phyloP scores from a whole-genome alignment of 2,888 invertebrate species.

The Pediacus dermestoides region DNA sequence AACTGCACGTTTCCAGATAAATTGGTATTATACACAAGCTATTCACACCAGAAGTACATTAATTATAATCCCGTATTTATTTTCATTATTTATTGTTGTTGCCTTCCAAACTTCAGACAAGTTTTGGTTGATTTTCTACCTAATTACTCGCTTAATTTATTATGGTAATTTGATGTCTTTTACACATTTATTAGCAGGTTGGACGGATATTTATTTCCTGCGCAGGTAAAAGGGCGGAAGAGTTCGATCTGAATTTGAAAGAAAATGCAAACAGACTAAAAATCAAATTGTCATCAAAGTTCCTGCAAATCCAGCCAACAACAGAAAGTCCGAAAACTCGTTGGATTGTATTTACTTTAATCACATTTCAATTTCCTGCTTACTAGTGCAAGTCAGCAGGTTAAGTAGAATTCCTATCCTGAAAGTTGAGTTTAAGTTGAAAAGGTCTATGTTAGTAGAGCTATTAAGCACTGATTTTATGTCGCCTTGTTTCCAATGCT shows the following conservation, averaged over 20 bases:
- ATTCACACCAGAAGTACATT: too few relatives aligned
- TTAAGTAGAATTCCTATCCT: constrained; percentile 3
- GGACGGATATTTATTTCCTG: too few relatives aligned
- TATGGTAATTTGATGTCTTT: too few relatives aligned
- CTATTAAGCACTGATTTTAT: constrained; percentile 4
- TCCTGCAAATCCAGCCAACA: constrained; percentile 9
- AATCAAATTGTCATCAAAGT: constrained; percentile 16
- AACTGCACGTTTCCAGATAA: constrained; percentile 1
- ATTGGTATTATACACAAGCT: too few relatives aligned
- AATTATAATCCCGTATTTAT: too few relatives aligned
- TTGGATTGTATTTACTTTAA: constrained; percentile 37
- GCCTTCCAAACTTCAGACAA: too few relatives aligned
- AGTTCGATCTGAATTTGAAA: too few relatives aligned
- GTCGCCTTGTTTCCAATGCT: constrained; percentile 2
- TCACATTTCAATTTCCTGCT: constrained; percentile 39
- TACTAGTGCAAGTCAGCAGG: constrained; percentile 30
- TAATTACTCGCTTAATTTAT: too few relatives aligned
- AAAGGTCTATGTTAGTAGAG: not conserved
- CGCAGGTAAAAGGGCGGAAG: too few relatives aligned
- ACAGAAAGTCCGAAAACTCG: constrained; percentile 16
- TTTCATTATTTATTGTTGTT: too few relatives aligned
- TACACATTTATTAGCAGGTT: too few relatives aligned
- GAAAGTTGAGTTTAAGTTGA: not conserved
- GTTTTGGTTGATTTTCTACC: too few relatives aligned
- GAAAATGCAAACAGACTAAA: constrained; percentile 17